These are phyloP conservation scores for Monochamus saltuarius DNA, from an alignment of 1,140 invertebrate genomes.

Conservation along the genomic window DNA sequence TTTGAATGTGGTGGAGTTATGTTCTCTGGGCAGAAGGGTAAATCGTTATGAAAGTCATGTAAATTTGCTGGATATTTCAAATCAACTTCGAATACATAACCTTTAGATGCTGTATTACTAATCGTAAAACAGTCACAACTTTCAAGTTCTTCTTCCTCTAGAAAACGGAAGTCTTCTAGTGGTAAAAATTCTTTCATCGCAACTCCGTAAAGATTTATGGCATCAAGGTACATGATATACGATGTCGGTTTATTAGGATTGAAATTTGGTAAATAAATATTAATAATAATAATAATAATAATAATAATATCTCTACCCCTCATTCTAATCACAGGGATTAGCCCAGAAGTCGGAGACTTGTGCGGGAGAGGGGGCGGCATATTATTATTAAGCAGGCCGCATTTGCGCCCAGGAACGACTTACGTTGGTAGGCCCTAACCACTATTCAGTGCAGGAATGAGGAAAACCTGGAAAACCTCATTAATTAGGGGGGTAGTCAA, in stretches of 20 bases:
- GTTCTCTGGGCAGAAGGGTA: conserved; percentile 44
- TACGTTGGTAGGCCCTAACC: too few relatives aligned
- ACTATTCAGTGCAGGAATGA: too few relatives aligned
- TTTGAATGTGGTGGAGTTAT: conserved; percentile 4
- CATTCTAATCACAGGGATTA: too few relatives aligned
- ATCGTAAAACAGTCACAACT: conserved; percentile 37
- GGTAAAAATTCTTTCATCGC: conserved; percentile 54
- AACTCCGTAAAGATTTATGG: conserved; percentile 58
- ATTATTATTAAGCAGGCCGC: too few relatives aligned
- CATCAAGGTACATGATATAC: conserved; percentile 53
- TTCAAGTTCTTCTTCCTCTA: conserved; percentile 46
- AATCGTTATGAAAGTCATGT: conserved; percentile 57
- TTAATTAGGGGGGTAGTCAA: too few relatives aligned
- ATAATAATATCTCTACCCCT: too few relatives aligned
- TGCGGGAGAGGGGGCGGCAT: too few relatives aligned
- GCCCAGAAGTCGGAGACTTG: too few relatives aligned
- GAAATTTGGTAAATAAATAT: conserved; percentile 50
- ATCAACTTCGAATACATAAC: conserved; percentile 59
- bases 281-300: too few relatives aligned
- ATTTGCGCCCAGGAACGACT: too few relatives aligned
- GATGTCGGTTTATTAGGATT: conserved; percentile 46
- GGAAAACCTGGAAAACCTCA: too few relatives aligned
- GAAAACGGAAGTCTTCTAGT: conserved; percentile 50
- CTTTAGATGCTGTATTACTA: conserved; percentile 47
- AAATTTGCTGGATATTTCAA: conserved; percentile 48